phyloP scores from a whole-genome alignment of 2,113 vertebrate species.

The Phasianus colchicus region DNA sequence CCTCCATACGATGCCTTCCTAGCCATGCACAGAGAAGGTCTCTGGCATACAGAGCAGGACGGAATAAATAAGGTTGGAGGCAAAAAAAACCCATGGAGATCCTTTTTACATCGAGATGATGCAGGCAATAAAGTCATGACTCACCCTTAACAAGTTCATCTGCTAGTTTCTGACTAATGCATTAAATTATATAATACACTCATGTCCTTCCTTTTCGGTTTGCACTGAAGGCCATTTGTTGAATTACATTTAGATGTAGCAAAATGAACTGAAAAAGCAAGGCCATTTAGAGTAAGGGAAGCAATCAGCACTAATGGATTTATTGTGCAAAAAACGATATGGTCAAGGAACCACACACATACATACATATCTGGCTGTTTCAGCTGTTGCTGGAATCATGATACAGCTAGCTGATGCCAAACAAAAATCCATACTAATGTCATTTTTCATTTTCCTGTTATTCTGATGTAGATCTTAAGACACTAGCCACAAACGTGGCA shows the following conservation, averaged over 20 bases:
- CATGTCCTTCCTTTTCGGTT: not conserved
- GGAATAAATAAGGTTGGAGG: not conserved
- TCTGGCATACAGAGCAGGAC: not conserved
- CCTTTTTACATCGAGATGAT: constrained; percentile 17
- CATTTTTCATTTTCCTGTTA: not conserved
- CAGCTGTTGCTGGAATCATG: not conserved
- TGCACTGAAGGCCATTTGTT: constrained; percentile 34
- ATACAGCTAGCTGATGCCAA: constrained; percentile 25
- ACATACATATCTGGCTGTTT: constrained; percentile 52
- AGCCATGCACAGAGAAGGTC: not conserved
- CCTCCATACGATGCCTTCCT: not conserved
- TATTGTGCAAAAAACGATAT: constrained; percentile 4
- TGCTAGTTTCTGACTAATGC: constrained; percentile 33
- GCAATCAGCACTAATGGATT: constrained; percentile 46
- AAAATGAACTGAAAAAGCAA: constrained; percentile 35
- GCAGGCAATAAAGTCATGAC: constrained; percentile 2
- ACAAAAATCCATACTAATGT: not conserved
- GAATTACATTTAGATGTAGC: not conserved
- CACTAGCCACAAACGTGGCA: not conserved
- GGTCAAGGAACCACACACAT: not conserved
- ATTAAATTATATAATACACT: constrained; percentile 4
- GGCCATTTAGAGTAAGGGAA: constrained; percentile 23
- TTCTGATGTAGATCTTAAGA: not conserved
- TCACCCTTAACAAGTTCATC: constrained; percentile 34
- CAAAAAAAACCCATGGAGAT: not conserved